Base-by-base conservation (phyloP, 2,888 invertebrate species). In the Dicranocentrus wangi region DNA sequence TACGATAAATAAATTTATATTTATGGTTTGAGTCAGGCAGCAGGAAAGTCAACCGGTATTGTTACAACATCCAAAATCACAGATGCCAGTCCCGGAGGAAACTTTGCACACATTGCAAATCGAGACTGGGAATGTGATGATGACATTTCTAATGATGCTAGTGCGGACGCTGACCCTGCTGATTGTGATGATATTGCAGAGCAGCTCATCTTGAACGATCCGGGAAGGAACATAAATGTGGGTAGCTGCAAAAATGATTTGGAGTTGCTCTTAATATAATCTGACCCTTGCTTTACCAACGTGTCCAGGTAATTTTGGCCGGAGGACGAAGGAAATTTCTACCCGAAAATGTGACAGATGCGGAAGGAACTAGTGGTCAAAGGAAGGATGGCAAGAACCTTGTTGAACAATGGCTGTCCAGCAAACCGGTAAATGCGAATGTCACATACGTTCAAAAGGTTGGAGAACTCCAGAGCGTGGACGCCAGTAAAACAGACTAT, bases 41-140 rank as follows among this genome's bases (percentile, higher is more conserved):
- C 88, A 93, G 94, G 94, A 69, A 94, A 93, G 90, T 84, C 86
- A 8, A 70, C 87, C 82, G 86, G 86, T 7, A 60, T 86, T 17
- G 83, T 86, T n/a, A n/a, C n/a, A n/a, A n/a, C n/a, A n/a, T n/a
- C n/a, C n/a, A n/a, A n/a, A n/a, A n/a, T n/a, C n/a, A 86, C 86
- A 0, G 82, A 87, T 78, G 87, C 86, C 0, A 80, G 70, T 15
- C 87, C 87, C 2, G 65, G 84, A 2, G 84, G 70, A 1, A 76
- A 72, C 7, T 94, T 93, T 87, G 82, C 82, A 19, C 84, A 85
- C 55, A 80, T 76, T n/a, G 85, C 85, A 0, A 65, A 86, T 87
- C 90, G 96, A 0, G 90, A 92, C 82, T 96, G 95, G 95, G 96
- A 96, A 88, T 94, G 94, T 85, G 95, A 95, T 84, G 89, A 90